These are phyloP conservation scores for Plectrocnemia conspersa DNA, from an alignment of 1,140 invertebrate genomes.

Conservation along the genomic window DNA sequence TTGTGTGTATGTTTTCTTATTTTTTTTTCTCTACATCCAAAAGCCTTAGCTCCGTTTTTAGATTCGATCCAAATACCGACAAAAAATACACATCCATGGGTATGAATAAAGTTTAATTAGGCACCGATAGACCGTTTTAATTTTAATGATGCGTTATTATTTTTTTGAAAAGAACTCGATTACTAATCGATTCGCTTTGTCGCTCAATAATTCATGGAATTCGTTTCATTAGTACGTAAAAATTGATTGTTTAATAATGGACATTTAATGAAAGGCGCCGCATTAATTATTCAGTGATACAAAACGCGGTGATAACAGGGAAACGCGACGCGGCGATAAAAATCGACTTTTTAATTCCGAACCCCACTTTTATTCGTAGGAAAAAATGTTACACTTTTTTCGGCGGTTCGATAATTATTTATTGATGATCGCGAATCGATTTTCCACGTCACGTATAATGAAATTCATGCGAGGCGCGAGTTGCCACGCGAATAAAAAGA, in stretches of 20 bases:
- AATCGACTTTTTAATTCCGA: too few species aligned
- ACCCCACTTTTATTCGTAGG: too few species aligned
- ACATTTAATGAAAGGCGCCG: constrained; percentile 9
- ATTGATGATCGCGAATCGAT: constrained; percentile 2
- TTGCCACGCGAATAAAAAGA: constrained; percentile 16
- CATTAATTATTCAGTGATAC: constrained; percentile 7
- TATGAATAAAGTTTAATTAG: constrained; percentile 27
- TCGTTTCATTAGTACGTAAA: constrained; percentile 12
- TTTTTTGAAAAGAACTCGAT: constrained; percentile 2
- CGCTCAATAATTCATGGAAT: constrained; percentile 9
- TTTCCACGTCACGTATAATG: not conserved
- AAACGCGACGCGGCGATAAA: not conserved
- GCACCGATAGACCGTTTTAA: constrained; percentile 5
- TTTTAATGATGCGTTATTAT: not conserved
- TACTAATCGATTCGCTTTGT: constrained; percentile 16
- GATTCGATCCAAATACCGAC: constrained; percentile 24
- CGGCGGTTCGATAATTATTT: too few species aligned
- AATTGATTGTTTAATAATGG: constrained; percentile 9
- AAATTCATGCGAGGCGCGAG: constrained; percentile 13
- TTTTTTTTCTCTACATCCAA: not conserved
- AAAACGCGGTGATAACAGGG: constrained; percentile 10
- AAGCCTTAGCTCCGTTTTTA: constrained; percentile 14
- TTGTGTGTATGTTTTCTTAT: constrained; percentile 1
- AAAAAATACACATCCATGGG: constrained; percentile 14
- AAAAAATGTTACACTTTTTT: too few species aligned